Conservation (phyloP, 2,113 vertebrate genomes). For the Cyphomyrus plagiostoma region DNA sequence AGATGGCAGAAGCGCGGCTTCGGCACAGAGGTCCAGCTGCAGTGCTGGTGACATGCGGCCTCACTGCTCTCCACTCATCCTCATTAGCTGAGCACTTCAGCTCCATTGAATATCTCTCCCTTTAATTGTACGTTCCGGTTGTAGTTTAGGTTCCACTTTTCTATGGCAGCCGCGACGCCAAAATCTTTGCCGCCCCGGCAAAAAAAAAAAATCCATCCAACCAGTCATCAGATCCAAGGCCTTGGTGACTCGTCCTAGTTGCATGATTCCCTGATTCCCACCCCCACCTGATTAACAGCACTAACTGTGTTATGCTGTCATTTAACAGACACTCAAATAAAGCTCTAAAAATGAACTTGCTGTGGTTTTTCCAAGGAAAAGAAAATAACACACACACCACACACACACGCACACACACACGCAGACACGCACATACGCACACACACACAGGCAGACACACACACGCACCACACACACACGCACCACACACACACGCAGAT, state of each 20-base stretch:
- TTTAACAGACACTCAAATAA: not conserved
- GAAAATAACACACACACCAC: not conserved
- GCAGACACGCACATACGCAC: too few species aligned
- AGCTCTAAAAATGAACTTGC: not conserved
- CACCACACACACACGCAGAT: too few species aligned
- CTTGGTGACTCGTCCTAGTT: too few species aligned
- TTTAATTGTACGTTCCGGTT: not conserved
- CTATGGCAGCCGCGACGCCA: too few species aligned
- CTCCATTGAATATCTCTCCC: not conserved
- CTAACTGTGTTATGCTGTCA: not conserved
- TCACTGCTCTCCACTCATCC: not conserved
- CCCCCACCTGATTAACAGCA: not conserved
- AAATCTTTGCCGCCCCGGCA: not conserved
- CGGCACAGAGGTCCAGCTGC: not conserved
- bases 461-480: too few species aligned
- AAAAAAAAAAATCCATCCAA: not conserved
- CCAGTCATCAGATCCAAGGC: not conserved
- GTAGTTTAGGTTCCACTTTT: not conserved
- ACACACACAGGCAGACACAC: too few species aligned
- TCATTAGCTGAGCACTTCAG: not conserved
- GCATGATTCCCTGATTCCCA: not conserved
- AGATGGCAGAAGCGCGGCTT: not conserved
- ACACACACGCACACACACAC: too few species aligned
- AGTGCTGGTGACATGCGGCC: not conserved
- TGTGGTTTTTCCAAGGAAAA: not conserved